Percentiles rank a stretch among this genome's conserved stretches.
These are phyloP conservation scores for Alcedo atthis DNA, from an alignment of 2,797 vertebrate genomes.

Conservation along the genomic window DNA sequence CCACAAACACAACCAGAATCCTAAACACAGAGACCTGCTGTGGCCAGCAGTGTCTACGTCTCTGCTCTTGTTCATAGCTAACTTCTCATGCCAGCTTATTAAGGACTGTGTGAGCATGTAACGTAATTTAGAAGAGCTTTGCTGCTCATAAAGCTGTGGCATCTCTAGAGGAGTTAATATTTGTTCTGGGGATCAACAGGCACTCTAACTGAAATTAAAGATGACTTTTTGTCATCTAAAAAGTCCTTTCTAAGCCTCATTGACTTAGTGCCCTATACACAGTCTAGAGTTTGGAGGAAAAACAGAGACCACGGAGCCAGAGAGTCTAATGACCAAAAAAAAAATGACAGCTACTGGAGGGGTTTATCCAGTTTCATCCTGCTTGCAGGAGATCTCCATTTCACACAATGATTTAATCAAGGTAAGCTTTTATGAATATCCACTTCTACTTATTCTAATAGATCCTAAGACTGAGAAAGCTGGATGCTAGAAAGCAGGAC, in stretches of 20 bases:
- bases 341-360: neutral
- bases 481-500: neutral
- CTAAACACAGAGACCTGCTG: neutral
- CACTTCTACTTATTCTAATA: neutral
- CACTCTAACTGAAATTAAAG: conserved; percentile 76
- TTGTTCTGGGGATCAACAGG: conserved; percentile 74
- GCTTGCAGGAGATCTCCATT: neutral
- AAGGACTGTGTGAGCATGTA: conserved; percentile 55
- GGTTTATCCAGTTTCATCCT: conserved; percentile 25
- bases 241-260: conserved; percentile 69
- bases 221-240: conserved; percentile 71
- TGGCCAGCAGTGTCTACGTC: neutral
- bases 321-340: neutral
- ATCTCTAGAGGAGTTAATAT: conserved; percentile 74
- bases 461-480: neutral
- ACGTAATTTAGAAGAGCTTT: conserved; percentile 78
- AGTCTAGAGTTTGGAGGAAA: neutral
- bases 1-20: neutral
- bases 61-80: conserved; percentile 2
- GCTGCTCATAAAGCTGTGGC: conserved; percentile 63
- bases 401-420: conserved; percentile 47
- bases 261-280: conserved; percentile 54
- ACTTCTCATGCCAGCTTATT: conserved; percentile 68
- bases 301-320: neutral
- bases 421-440: conserved; percentile 24